These are phyloP conservation scores for Polyodon spathula DNA, from an alignment of 2,113 vertebrate genomes.

Conservation along the genomic window DNA sequence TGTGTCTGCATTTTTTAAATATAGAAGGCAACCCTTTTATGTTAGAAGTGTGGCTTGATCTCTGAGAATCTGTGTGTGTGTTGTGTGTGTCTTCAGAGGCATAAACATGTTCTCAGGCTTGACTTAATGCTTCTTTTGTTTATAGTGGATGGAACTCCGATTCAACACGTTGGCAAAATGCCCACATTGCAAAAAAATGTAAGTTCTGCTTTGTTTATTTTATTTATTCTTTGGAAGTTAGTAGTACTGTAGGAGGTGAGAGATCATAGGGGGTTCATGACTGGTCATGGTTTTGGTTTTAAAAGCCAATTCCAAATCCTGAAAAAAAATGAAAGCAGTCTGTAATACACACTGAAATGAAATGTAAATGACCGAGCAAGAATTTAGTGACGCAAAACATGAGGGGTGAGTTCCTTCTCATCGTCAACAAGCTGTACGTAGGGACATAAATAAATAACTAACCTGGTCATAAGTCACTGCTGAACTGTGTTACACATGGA, in stretches of 20 bases:
- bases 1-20: too few species aligned
- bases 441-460: too few species aligned
- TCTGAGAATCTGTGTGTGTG: too few species aligned
- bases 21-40: background rate
- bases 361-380: too few species aligned
- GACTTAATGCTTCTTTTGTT: slow-evolving; percentile 36
- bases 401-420: too few species aligned
- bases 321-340: too few species aligned
- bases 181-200: slow-evolving; percentile 99
- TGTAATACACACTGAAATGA: too few species aligned
- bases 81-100: slow-evolving; percentile 17
- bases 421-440: too few species aligned
- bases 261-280: too few species aligned
- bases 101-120: slow-evolving; percentile 36
- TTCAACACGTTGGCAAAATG: slow-evolving; percentile 98
- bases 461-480: slow-evolving; percentile 1
- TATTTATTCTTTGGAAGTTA: background rate
- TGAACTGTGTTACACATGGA: background rate
- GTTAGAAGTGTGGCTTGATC: background rate
- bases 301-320: too few species aligned
- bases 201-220: slow-evolving; percentile 53
- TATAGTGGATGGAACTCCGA: slow-evolving; percentile 96
- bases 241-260: background rate
- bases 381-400: too few species aligned
- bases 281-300: too few species aligned